Evolutionary conservation across 2,797 vertebrate genomes (phyloP).

Genomic region (Chromis chromis): DNA sequence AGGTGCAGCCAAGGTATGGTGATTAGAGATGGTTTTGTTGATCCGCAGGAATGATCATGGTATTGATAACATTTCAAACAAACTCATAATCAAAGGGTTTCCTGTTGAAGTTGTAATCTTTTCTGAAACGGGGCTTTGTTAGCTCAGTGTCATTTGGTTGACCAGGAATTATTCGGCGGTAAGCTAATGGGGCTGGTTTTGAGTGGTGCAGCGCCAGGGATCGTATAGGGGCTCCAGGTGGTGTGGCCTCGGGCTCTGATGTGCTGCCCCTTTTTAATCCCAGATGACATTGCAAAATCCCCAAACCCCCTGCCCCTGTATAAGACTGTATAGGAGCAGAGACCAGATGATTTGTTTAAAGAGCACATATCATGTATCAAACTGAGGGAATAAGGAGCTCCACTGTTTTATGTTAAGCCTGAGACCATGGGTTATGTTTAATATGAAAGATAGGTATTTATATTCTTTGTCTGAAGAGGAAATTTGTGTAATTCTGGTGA

Average conservation of each 20-base stretch:
- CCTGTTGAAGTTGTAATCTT: conserved; percentile 88
- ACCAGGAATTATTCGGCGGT: conserved; percentile 80
- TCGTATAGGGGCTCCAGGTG: conserved; percentile 77
- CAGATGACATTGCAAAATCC: conserved; percentile 86
- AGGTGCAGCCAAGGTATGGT: conserved; percentile 77
- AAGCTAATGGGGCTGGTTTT: conserved; percentile 80
- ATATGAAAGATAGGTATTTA: conserved; percentile 54
- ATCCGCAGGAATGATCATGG: conserved; percentile 82
- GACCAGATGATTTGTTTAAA: conserved; percentile 77
- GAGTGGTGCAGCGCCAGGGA: conserved; percentile 71
- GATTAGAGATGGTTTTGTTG: conserved; percentile 85
- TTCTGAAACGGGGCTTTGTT: conserved; percentile 86
- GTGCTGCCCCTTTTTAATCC: conserved; percentile 83
- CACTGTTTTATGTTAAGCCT: conserved; percentile 69
- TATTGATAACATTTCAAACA: conserved; percentile 88
- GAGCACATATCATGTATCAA: conserved; percentile 80
- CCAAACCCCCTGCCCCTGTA: conserved; percentile 64
- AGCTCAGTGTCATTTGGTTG: conserved; percentile 80
- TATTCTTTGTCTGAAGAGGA: conserved; percentile 32
- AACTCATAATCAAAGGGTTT: conserved; percentile 86
- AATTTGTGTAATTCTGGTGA: conserved; percentile 7
- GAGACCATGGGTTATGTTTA: conserved; percentile 45
- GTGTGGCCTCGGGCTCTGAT: conserved; percentile 76
- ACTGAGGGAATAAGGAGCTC: conserved; percentile 69
- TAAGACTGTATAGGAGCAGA: conserved; percentile 69